A percentile compares a stretch with the other conserved stretches of the same genome.
phyloP scores from a whole-genome alignment of 2,797 vertebrate genomes.

The Iguana delicatissima region DNA sequence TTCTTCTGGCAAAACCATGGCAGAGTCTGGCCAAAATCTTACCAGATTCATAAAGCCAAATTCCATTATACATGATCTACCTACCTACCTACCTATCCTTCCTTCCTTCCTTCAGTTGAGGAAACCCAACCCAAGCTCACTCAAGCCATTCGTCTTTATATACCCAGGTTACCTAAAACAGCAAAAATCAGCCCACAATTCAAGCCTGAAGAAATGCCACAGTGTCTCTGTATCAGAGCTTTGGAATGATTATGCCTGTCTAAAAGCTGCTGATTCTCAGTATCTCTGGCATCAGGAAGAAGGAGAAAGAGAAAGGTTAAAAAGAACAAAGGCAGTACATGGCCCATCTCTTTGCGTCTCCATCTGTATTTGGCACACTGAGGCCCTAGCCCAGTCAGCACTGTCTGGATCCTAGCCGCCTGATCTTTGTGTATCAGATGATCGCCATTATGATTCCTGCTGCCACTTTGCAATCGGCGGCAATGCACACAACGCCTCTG shows the following conservation, averaged over 20 bases:
- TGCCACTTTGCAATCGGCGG: constrained; percentile 54
- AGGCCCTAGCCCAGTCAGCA: constrained; percentile 52
- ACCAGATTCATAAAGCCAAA: neutral
- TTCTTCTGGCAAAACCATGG: neutral
- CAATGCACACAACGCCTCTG: constrained; percentile 54
- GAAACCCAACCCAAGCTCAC: neutral
- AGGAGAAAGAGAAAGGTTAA: constrained; percentile 13
- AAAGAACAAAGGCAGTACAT: neutral
- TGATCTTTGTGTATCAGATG: constrained; percentile 69
- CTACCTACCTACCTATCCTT: neutral
- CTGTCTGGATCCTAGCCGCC: constrained; percentile 49
- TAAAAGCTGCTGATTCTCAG: neutral
- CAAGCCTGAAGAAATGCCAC: neutral
- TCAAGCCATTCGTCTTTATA: neutral
- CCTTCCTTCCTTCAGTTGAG: neutral
- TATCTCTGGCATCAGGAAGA: neutral
- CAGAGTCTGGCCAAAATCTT: neutral
- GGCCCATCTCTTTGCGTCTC: accelerated
- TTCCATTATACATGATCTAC: neutral
- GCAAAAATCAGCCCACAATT: constrained; percentile 5
- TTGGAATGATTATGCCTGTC: neutral
- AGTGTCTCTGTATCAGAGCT: neutral
- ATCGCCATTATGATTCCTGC: constrained; percentile 57
- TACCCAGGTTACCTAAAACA: neutral
- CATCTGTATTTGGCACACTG: neutral